These are phyloP conservation scores for Acutogordius australiensis DNA, from an alignment of 2,888 invertebrate genomes.

Conservation along the genomic window DNA sequence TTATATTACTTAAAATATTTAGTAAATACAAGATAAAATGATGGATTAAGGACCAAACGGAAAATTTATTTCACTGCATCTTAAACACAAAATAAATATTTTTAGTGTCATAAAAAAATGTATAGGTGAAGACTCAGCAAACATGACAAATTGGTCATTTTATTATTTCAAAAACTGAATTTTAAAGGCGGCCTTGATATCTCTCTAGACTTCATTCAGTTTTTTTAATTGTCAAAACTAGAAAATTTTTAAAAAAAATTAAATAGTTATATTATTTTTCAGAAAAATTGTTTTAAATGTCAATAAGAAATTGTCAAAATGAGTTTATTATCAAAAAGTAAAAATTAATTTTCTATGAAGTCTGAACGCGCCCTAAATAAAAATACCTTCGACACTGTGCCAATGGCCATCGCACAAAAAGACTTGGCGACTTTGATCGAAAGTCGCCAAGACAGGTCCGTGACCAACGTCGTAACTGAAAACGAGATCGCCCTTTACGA, in stretches of 20 bases:
- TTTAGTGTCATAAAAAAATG: no score
- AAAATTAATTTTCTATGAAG: no score
- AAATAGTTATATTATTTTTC: constrained; percentile 8
- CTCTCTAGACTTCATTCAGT: constrained; percentile 18
- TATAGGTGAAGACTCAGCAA: no score
- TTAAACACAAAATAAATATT: no score
- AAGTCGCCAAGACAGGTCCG: constrained; percentile 42
- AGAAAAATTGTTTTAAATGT: background rate
- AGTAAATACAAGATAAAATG: no score
- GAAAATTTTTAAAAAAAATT: background rate
- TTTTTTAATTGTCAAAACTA: background rate
- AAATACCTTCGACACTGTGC: constrained; percentile 41
- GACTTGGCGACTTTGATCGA: constrained; percentile 19
- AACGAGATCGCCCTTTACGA: constrained; percentile 51
- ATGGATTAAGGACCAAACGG: no score
- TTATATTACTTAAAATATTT: no score
- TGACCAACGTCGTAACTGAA: constrained; percentile 53
- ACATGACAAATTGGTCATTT: no score
- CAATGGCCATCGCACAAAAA: constrained; percentile 79
- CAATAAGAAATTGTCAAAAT: background rate
- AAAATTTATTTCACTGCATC: no score
- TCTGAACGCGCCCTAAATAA: no score
- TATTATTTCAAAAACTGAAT: no score
- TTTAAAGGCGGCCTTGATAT: no score
- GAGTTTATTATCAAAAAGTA: background rate